phyloP scores from a whole-genome alignment of 2,113 vertebrate species.

The Chloroceryle aenea region DNA sequence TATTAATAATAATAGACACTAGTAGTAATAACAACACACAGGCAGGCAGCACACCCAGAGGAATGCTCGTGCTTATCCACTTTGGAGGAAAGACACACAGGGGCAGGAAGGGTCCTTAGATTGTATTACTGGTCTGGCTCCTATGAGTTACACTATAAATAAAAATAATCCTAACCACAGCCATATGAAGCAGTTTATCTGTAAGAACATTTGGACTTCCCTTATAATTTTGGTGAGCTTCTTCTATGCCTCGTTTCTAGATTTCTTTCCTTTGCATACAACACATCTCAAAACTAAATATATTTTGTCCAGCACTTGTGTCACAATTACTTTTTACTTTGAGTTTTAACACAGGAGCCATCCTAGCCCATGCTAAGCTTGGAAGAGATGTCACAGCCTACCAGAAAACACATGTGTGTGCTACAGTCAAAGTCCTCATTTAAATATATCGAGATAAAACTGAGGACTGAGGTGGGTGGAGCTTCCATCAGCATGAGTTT shows the following conservation, averaged over 20 bases:
- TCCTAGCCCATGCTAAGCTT: neutral
- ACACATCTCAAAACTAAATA: neutral
- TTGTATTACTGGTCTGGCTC: neutral
- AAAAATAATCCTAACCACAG: neutral
- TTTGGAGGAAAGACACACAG: neutral
- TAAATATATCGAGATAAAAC: neutral
- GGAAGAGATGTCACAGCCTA: neutral
- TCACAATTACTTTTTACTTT: neutral
- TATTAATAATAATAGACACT: neutral
- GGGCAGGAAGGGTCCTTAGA: neutral
- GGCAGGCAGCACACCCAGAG: neutral
- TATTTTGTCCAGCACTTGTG: neutral
- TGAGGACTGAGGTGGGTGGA: neutral
- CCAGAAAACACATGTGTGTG: accelerated
- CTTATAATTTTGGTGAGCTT: neutral
- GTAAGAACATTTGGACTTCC: accelerated
- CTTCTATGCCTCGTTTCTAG: neutral
- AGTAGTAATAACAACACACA: neutral
- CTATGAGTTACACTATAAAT: neutral
- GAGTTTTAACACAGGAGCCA: neutral
- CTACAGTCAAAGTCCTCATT: neutral
- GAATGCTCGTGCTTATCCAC: neutral
- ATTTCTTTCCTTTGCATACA: neutral
- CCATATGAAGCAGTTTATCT: neutral
- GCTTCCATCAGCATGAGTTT: neutral